Conservation (phyloP, 2,888 invertebrate genomes). For the Tenthredo distinguenda region DNA sequence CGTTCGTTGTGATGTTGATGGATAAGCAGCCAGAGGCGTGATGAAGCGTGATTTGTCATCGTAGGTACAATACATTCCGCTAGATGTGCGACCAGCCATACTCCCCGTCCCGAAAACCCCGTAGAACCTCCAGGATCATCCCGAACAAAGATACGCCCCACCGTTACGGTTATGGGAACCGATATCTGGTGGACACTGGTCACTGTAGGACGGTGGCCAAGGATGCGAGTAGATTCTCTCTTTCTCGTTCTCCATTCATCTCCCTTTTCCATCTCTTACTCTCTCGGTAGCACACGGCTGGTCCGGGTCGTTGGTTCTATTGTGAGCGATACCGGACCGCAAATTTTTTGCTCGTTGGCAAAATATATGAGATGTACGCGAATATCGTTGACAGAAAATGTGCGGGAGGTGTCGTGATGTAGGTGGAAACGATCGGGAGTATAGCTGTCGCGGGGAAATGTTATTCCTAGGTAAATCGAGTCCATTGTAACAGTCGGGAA, state of each 20-base stretch:
- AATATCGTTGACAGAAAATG: not conserved
- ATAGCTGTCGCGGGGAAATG: not conserved
- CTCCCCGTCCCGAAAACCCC: constrained; percentile 11
- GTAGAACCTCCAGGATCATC: constrained; percentile 26
- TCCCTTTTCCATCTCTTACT: not conserved
- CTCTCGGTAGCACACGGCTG: constrained; percentile 4
- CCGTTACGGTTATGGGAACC: constrained; percentile 52
- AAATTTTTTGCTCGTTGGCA: constrained; percentile 49
- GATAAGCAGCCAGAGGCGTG: constrained; percentile 64
- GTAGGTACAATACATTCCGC: constrained; percentile 62
- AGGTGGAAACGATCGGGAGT: constrained; percentile 14
- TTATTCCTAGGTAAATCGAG: not conserved
- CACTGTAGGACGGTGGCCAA: not conserved
- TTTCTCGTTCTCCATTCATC: not conserved
- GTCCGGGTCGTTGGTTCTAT: constrained; percentile 50
- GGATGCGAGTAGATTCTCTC: constrained; percentile 28
- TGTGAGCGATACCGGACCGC: constrained; percentile 43
- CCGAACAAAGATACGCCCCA: constrained; percentile 51
- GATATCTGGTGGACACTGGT: constrained; percentile 49
- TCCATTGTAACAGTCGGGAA: constrained; percentile 31
- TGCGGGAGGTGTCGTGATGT: not conserved
- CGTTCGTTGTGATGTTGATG: constrained; percentile 66
- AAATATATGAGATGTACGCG: constrained; percentile 41
- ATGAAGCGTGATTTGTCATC: constrained; percentile 71
- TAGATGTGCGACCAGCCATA: constrained; percentile 37